Evolutionary conservation across 2,797 vertebrate species (phyloP).

Genomic region (Lycodopsis pacificus): DNA sequence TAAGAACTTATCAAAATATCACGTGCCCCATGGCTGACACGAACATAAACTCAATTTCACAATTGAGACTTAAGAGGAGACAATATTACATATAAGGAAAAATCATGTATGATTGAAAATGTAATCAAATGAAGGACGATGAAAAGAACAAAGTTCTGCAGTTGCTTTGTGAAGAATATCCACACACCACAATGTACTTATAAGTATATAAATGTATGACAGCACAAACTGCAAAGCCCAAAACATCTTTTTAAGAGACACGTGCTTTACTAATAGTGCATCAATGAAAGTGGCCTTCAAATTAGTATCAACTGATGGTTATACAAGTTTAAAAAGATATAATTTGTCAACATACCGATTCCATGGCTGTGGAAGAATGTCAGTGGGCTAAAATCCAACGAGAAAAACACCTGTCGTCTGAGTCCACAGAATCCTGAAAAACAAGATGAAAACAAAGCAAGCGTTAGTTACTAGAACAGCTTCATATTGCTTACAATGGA

Average conservation of each 20-base stretch:
- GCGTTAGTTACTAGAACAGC: constrained; percentile 69
- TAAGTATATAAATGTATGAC: neutral
- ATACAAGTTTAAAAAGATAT: constrained; percentile 11
- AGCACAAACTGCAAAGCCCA: constrained; percentile 4
- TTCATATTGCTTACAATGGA: constrained; percentile 59
- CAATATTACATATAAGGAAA: neutral
- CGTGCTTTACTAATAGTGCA: neutral
- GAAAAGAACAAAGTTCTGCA: constrained; percentile 1
- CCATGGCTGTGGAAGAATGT: constrained; percentile 87
- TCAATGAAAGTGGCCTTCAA: constrained; percentile 14
- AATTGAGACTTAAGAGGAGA: neutral
- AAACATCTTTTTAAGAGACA: neutral
- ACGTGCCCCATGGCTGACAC: neutral
- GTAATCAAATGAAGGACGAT: neutral
- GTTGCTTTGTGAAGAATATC: constrained; percentile 8
- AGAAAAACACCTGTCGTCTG: constrained; percentile 69
- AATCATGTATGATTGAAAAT: neutral
- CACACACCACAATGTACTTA: constrained; percentile 3
- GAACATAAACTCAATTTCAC: neutral
- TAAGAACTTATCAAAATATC: neutral
- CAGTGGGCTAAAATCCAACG: constrained; percentile 85
- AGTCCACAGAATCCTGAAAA: constrained; percentile 83
- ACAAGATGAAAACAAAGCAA: constrained; percentile 60
- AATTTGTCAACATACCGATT: constrained; percentile 86
- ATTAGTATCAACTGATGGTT: constrained; percentile 12